Evolutionary conservation across 2,797 vertebrate species (phyloP).

Genomic region (Cyclura pinguis): DNA sequence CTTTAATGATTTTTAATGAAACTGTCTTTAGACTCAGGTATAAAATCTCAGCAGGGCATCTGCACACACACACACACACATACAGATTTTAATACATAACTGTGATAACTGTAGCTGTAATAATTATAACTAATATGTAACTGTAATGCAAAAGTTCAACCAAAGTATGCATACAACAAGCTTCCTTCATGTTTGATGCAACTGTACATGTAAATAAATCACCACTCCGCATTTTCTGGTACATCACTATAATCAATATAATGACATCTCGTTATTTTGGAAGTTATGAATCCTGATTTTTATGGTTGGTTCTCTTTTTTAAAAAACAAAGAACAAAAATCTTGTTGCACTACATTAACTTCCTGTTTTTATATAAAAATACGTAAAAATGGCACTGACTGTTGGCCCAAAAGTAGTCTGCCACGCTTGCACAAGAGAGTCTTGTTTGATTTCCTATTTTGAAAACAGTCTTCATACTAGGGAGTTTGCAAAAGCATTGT

Average conservation of each 20-base stretch:
- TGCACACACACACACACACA: constrained; percentile 13
- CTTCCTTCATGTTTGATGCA: constrained; percentile 41
- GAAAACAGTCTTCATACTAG: background rate
- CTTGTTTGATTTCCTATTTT: background rate
- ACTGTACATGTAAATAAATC: constrained; percentile 52
- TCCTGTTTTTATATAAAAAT: background rate
- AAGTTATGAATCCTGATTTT: background rate
- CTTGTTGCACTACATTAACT: background rate
- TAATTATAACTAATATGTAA: background rate
- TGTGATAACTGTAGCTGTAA: background rate
- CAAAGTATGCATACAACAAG: too few species aligned
- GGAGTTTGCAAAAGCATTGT: background rate
- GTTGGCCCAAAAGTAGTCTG: background rate
- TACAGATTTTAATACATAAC: constrained; percentile 26
- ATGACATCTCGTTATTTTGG: constrained; percentile 11
- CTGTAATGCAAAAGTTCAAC: too few species aligned
- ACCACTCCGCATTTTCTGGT: constrained; percentile 33
- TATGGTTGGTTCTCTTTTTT: background rate
- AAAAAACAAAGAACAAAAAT: background rate
- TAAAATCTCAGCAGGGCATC: constrained; percentile 29
- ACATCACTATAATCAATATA: constrained; percentile 19
- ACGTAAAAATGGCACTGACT: background rate
- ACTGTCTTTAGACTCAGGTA: constrained; percentile 3
- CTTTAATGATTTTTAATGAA: constrained; percentile 1
- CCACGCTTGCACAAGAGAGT: background rate